Evolutionary conservation across 2,113 vertebrate genomes (phyloP), one percentile per base, ranked within the genome.

Genomic region (Vimba vimba): DNA sequence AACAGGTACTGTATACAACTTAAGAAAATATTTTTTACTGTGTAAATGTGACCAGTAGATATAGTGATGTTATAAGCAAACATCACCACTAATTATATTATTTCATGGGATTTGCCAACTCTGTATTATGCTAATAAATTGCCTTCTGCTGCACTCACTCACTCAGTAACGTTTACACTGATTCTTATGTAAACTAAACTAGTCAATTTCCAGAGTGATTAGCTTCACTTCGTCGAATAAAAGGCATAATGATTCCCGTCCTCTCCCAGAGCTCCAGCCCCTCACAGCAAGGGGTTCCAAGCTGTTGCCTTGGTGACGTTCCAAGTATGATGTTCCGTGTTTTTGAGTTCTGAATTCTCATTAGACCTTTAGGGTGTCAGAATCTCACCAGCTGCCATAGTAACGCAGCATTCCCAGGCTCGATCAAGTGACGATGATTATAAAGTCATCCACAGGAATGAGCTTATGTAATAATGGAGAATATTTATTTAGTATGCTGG

Each of bases 261-360:
- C 43, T 71, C 30, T 87, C 27, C 45, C 19, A 19, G 60, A 66
- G 25, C 55, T 86, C 82, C 74, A 79, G 87, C 79, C 43, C 60
- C 52, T 82, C 79, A 5, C 84, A 84, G 81, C 64, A 59, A 17
- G 75, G 81, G 36, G 64, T n/a, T 82, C 64, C 64, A 33, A 84
- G 82, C 82, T 69, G 86, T 87, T 87, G 82, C 86, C 75, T 50
- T 57, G 79, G 87, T 79, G 85, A 88, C 7, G 30, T 52, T 85
- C 47, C n/a, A 52, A 21, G 36, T 55, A 45, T 8, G 10, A 4
- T 50, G 57, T 52, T 85, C 59, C 21, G 1, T 50, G 59, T 76
- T 83, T 62, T 19, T 55, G 78, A 76, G 66, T 57, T 74, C 62
- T 59, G 85, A 73, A 69, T 59, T 73, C 25, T 82, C 60, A 64